Evolutionary conservation across 2,888 invertebrate genomes (phyloP).

Genomic region (Sphaeridia pumilis): DNA sequence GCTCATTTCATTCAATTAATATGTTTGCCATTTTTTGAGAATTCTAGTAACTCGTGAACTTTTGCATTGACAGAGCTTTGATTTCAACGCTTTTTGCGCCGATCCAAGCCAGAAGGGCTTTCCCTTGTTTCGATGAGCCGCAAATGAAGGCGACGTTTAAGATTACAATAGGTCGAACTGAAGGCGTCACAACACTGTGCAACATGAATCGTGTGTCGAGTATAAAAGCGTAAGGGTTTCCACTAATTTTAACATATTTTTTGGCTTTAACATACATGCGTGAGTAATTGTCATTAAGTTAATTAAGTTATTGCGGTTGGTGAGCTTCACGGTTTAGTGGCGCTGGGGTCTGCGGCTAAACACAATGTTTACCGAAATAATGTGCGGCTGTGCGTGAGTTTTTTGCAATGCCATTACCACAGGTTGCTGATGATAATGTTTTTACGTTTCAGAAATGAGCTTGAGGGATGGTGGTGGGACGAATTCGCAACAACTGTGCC

Average conservation of each 20-base stretch:
- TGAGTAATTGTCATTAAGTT: too few species aligned
- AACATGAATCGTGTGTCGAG: conserved; percentile 19
- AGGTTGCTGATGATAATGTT: not conserved
- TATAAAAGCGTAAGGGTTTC: conserved; percentile 21
- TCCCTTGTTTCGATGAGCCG: conserved; percentile 92
- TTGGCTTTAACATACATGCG: too few species aligned
- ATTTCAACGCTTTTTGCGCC: conserved; percentile 79
- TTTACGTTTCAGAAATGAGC: conserved; percentile 15
- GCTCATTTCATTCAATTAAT: not conserved
- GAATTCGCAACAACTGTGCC: conserved; percentile 66
- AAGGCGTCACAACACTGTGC: conserved; percentile 21
- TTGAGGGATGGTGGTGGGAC: conserved; percentile 49
- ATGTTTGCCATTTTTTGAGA: not conserved
- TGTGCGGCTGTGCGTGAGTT: too few species aligned
- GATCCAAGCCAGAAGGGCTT: conserved; percentile 80
- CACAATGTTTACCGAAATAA: too few species aligned
- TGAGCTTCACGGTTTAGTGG: too few species aligned
- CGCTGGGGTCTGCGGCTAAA: too few species aligned
- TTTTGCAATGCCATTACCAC: too few species aligned
- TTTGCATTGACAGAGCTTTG: conserved; percentile 15
- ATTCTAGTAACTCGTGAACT: not conserved
- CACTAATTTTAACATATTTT: not conserved
- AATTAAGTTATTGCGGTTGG: too few species aligned
- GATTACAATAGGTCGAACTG: conserved; percentile 19
- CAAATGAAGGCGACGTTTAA: conserved; percentile 61